phyloP scores from a whole-genome alignment of 2,888 invertebrate species.

The Nemotelus nigrinus region DNA sequence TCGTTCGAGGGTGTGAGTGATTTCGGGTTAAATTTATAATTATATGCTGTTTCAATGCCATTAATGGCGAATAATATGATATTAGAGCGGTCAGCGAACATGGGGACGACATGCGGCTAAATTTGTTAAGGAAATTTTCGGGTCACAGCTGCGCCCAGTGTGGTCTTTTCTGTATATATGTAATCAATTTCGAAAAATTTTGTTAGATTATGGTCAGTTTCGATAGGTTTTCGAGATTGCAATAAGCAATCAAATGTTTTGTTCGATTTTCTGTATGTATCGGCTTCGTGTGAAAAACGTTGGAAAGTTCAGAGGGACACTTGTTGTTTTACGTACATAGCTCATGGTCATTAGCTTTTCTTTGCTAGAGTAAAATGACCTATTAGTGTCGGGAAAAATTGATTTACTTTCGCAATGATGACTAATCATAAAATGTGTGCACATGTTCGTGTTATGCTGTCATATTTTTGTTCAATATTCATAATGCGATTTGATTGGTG shows the following conservation, averaged over 20 bases:
- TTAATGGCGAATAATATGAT: neutral
- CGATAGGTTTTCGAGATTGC: too few relatives aligned
- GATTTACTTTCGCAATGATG: too few relatives aligned
- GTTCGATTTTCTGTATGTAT: neutral
- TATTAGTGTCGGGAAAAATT: too few relatives aligned
- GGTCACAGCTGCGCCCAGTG: constrained; percentile 8
- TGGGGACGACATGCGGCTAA: neutral
- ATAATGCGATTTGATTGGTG: too few relatives aligned
- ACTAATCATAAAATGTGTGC: too few relatives aligned
- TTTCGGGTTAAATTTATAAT: neutral
- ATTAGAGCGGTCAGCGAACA: neutral
- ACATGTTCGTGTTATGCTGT: too few relatives aligned
- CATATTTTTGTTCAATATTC: too few relatives aligned
- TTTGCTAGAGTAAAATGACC: too few relatives aligned
- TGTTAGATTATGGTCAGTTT: neutral
- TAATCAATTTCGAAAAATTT: neutral
- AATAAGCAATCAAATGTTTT: neutral
- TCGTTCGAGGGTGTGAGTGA: constrained; percentile 6
- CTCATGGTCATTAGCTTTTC: too few relatives aligned
- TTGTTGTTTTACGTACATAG: neutral
- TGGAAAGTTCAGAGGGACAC: neutral
- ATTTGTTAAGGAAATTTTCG: constrained; percentile 7
- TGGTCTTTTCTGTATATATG: neutral
- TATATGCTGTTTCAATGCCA: neutral
- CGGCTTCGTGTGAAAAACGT: too few relatives aligned